Percentiles rank a stretch among this genome's conserved stretches.
Evolutionary conservation across 2,113 vertebrate genomes (phyloP).

Genomic region (Desmodus rotundus): DNA sequence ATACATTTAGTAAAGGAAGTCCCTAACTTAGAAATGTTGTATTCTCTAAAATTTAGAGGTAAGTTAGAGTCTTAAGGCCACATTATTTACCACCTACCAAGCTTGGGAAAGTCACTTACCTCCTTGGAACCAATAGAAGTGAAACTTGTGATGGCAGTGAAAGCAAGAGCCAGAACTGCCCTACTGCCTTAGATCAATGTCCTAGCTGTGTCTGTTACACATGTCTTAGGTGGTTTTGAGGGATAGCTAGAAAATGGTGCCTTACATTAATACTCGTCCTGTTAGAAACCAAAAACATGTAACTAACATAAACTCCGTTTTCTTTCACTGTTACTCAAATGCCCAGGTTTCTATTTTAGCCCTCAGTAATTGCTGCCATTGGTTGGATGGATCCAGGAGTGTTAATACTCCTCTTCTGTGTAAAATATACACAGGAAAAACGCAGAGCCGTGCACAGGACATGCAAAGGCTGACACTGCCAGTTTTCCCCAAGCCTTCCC

Average conservation of each 20-base stretch:
- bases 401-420: background rate
- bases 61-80: background rate
- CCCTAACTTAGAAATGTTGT: background rate
- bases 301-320: background rate
- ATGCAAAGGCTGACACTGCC: background rate
- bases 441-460: accelerated
- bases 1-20: background rate
- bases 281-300: background rate
- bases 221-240: background rate
- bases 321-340: background rate
- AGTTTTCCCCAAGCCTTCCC: background rate
- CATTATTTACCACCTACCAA: background rate
- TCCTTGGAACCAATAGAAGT: background rate
- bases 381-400: background rate
- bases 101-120: background rate
- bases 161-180: background rate
- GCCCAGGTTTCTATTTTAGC: background rate
- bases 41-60: background rate
- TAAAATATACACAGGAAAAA: background rate
- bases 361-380: background rate
- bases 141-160: background rate
- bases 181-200: background rate
- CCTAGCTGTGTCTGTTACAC: background rate
- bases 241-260: background rate
- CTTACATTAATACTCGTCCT: background rate